phyloP scores from a whole-genome alignment of 2,888 invertebrate species.

The Diploptera punctata region DNA sequence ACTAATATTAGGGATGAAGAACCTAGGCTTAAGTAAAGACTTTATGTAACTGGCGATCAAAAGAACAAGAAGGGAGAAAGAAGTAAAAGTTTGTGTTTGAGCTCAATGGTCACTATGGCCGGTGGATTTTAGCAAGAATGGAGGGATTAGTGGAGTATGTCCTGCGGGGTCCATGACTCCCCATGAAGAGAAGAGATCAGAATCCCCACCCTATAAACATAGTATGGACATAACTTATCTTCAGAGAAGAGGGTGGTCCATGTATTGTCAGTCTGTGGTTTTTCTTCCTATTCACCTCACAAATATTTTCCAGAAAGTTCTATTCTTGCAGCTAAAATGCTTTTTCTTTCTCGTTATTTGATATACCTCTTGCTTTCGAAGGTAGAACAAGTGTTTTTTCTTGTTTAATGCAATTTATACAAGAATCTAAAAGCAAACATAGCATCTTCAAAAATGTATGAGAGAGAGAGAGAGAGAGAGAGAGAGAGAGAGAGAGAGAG shows the following conservation, averaged over 20 bases:
- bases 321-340: no score
- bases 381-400: no score
- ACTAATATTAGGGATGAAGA: not conserved
- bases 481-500: no score
- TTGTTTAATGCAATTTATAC: no score
- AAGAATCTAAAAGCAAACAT: no score
- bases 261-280: not conserved
- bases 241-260: not conserved
- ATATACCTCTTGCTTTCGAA: no score
- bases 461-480: not conserved
- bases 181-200: slow-evolving; percentile 15
- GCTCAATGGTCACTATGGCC: slow-evolving; percentile 7
- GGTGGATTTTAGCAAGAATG: not conserved
- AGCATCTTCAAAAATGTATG: not conserved
- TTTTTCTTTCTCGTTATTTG: no score
- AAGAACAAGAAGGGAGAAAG: not conserved
- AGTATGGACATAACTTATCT: not conserved
- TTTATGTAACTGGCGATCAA: not conserved
- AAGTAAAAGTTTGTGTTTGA: not conserved
- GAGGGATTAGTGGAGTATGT: not conserved
- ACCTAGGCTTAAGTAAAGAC: not conserved
- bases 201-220: not conserved
- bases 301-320: no score
- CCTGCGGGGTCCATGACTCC: slow-evolving; percentile 8
- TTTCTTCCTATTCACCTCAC: not conserved